Evolutionary conservation across 2,888 invertebrate species (phyloP).

Genomic region (Hydriomena furcata): DNA sequence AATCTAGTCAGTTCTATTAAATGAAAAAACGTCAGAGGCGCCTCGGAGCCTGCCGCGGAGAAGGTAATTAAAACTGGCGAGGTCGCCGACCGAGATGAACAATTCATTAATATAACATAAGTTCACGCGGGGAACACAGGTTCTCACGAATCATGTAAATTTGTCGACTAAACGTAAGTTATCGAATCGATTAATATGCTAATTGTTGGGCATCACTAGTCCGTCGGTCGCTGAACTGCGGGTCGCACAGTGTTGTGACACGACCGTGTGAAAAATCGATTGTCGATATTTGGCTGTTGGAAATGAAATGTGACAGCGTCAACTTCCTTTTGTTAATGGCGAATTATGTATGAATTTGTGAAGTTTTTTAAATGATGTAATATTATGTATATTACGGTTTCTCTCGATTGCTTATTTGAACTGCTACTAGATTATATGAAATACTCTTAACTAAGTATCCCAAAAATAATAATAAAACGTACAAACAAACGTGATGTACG

Average conservation of each 20-base stretch:
- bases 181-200: slow-evolving; percentile 83
- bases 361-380: background rate
- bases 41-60: slow-evolving; percentile 46
- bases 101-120: slow-evolving; percentile 83
- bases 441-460: too few species aligned
- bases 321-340: slow-evolving; percentile 11
- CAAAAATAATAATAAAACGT: too few species aligned
- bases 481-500: too few species aligned
- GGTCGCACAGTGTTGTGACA: slow-evolving; percentile 84
- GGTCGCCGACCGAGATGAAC: slow-evolving; percentile 74
- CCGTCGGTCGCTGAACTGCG: slow-evolving; percentile 72
- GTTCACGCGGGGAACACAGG: slow-evolving; percentile 76
- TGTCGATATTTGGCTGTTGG: slow-evolving; percentile 30
- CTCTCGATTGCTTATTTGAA: too few species aligned
- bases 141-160: slow-evolving; percentile 84
- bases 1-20: slow-evolving; percentile 17
- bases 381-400: background rate
- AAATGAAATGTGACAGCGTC: slow-evolving; percentile 19
- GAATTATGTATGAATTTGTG: background rate
- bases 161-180: slow-evolving; percentile 82
- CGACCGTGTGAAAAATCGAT: slow-evolving; percentile 91
- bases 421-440: too few species aligned
- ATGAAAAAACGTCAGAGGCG: slow-evolving; percentile 36
- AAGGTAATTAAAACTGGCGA: slow-evolving; percentile 65
- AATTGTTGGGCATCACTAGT: slow-evolving; percentile 78